A percentile compares a stretch with the other conserved stretches of the same genome.
Conservation (phyloP, 2,797 vertebrate species). For the Hoplostethus mediterraneus region DNA sequence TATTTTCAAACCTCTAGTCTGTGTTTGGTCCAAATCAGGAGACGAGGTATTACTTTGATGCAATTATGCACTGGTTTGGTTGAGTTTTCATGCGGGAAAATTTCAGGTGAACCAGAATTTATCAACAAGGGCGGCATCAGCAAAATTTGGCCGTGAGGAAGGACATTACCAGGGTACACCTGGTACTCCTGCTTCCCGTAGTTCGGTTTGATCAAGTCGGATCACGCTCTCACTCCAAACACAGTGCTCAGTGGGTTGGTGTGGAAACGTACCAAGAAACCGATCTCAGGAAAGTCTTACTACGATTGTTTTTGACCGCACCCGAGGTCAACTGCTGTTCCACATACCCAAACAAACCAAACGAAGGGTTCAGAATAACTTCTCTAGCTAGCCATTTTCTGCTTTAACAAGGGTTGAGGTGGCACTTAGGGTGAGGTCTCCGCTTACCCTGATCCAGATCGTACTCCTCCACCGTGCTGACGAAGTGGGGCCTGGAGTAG, state of each 20-base stretch:
- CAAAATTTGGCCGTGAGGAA: too few species aligned
- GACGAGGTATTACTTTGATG: background rate
- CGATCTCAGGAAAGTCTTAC: background rate
- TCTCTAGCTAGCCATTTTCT: background rate
- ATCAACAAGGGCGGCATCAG: background rate
- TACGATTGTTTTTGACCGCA: too few species aligned
- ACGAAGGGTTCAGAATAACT: too few species aligned
- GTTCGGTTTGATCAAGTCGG: slow-evolving; percentile 30
- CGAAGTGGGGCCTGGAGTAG: slow-evolving; percentile 98
- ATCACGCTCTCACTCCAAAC: slow-evolving; percentile 3
- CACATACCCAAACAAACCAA: background rate
- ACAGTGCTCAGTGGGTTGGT: slow-evolving; percentile 20
- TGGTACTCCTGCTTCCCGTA: background rate
- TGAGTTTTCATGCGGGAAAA: slow-evolving; percentile 27
- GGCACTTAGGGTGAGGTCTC: background rate
- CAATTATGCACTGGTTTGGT: slow-evolving; percentile 8
- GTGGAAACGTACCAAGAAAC: background rate
- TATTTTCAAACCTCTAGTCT: background rate
- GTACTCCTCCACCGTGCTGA: slow-evolving; percentile 97
- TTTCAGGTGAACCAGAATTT: slow-evolving; percentile 2
- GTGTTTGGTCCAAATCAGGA: background rate
- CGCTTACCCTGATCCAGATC: slow-evolving; percentile 91
- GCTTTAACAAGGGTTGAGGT: background rate
- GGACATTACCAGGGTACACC: too few species aligned
- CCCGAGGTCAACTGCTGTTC: too few species aligned